Base-by-base conservation (phyloP, 2,888 invertebrate species). In the Unio delphinus region DNA sequence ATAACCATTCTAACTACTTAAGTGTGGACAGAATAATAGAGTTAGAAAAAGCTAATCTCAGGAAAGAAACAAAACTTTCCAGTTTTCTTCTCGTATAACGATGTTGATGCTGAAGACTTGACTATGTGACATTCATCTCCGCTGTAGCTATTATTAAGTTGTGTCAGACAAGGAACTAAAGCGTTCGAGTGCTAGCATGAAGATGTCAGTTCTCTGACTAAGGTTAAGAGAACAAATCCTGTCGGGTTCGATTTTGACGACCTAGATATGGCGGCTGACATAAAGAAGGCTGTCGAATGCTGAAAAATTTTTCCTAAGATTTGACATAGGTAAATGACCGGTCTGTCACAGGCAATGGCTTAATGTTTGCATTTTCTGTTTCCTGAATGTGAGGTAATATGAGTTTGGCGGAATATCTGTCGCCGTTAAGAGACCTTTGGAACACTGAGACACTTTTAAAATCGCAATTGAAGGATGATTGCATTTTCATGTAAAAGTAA, bases 31-130 rank as follows among this genome's bases (percentile, higher is more conserved):
- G 63, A 73, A 74, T 77, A 77, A 77, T 77, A 75, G 75, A 59
- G 73, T 73, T 77, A 77, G 71, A 61, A 63, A 74, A 73, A 77
- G 74, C 74, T 73, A 77, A 77, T 77, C 72, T 77, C 66, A 65
- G 20, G 67, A 61, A 66, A 69, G 70, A 67, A 70, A 77, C 23
- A 73, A 71, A 69, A 73, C 67, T 71, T 66, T 73, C 73, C 68
- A 69, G 68, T 69, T 71, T 71, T 77, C 77, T 65, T 70, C 77
- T 73, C 75, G 74, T 74, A 73, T 77, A 74, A 77, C 68, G 63
- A 71, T 61, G 68, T 74, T 69, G 69, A 73, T 59, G 74, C 59
- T 64, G 69, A 73, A 67, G 74, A 63, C 67, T 72, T 68, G 73
- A 60, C 69, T 54, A 59, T 60, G 55, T 75, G 77, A 77, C 77